Evolutionary conservation across 23 tunicate species (phyloP).

Genomic region (Pegea sp.): DNA sequence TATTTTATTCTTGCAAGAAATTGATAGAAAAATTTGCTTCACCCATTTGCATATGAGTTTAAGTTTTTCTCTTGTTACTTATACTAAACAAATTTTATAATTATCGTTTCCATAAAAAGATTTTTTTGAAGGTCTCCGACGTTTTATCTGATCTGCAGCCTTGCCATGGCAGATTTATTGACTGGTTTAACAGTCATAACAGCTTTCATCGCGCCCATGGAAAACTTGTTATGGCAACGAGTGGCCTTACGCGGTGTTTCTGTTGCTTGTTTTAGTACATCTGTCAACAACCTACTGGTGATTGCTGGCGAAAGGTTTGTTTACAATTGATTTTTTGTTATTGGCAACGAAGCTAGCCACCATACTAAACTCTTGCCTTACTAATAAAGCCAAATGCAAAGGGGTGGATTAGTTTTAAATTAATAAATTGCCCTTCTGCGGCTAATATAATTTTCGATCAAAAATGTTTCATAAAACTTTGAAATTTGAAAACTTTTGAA

Average conservation of each 20-base stretch:
- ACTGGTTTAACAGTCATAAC: constrained; percentile 13
- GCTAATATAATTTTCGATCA: not conserved
- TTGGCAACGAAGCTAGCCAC: no score
- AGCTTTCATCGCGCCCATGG: constrained; percentile 9
- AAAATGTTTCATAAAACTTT: no score
- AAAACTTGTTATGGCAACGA: constrained; percentile 11
- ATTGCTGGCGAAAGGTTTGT: constrained; percentile 22
- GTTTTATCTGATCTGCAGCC: constrained; percentile 15
- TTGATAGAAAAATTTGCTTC: no score
- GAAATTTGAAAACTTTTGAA: no score
- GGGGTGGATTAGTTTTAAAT: no score
- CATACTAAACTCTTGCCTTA: no score
- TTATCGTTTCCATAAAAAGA: not conserved
- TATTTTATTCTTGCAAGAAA: no score
- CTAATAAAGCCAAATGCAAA: no score
- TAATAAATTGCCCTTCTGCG: not conserved
- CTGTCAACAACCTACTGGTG: constrained; percentile 20
- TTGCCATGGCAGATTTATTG: constrained; percentile 20
- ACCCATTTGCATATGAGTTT: no score
- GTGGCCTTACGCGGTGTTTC: constrained; percentile 7
- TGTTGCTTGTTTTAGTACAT: constrained; percentile 25
- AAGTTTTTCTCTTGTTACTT: no score
- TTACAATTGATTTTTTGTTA: no score
- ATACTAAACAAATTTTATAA: no score
- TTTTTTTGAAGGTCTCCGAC: constrained; percentile 19